A percentile compares a stretch with the other conserved stretches of the same genome.
These are phyloP conservation scores for Dinomys branickii DNA, from an alignment of 2,113 vertebrate genomes.

Conservation along the genomic window DNA sequence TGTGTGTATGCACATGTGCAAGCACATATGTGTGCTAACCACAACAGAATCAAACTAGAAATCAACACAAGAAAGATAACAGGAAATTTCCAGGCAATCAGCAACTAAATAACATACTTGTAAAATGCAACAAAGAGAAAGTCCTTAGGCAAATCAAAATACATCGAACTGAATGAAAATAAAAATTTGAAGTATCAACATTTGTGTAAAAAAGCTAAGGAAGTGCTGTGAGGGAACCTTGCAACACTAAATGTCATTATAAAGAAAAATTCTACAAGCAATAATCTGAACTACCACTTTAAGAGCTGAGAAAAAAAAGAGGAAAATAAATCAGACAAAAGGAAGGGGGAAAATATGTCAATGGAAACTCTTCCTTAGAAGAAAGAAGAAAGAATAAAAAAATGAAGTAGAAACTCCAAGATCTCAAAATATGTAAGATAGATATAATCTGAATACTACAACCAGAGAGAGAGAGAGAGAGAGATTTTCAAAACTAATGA, in stretches of 20 bases:
- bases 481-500: slow-evolving; percentile 14
- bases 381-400: neutral
- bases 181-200: neutral
- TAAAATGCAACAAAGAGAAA: neutral
- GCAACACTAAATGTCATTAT: neutral
- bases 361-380: neutral
- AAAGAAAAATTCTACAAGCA: neutral
- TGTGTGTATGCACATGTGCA: too few species aligned
- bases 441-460: neutral
- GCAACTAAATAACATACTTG: neutral
- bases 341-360: neutral
- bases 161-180: neutral
- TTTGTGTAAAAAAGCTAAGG: neutral
- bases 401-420: neutral
- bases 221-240: neutral
- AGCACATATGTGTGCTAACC: too few species aligned
- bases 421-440: neutral
- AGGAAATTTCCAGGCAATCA: neutral
- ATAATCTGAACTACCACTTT: neutral
- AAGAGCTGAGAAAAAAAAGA: neutral
- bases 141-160: neutral
- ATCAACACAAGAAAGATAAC: neutral
- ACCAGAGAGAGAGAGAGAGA: too few species aligned
- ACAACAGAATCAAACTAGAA: slow-evolving; percentile 6
- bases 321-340: neutral